These are phyloP conservation scores for Elephas maximus DNA, from an alignment of 2,113 vertebrate genomes.

Conservation along the genomic window DNA sequence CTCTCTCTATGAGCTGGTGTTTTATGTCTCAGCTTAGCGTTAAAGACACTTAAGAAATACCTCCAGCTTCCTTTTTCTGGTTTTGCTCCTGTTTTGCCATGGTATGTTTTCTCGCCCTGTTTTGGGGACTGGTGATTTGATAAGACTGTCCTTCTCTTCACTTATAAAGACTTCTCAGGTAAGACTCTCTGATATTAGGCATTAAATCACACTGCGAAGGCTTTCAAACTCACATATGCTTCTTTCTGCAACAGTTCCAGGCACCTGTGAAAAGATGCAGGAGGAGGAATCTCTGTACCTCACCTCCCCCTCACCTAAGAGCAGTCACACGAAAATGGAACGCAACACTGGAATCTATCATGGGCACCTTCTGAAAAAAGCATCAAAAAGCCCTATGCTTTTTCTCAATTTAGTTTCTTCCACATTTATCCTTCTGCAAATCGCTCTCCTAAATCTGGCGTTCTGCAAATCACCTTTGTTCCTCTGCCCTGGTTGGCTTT, in stretches of 20 bases:
- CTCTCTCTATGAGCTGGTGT: too few relatives aligned
- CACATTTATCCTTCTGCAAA: not conserved
- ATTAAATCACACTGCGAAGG: too few relatives aligned
- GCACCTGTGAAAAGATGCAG: not conserved
- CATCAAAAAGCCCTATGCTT: fast-evolving
- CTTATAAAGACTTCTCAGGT: not conserved
- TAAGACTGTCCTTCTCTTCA: fast-evolving
- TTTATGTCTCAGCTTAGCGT: fast-evolving
- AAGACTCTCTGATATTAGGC: not conserved
- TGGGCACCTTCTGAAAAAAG: not conserved
- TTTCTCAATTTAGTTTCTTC: not conserved
- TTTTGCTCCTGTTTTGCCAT: not conserved
- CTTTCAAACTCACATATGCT: not conserved
- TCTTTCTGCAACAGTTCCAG: not conserved
- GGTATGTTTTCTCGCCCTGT: fast-evolving
- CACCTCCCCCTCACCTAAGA: fast-evolving
- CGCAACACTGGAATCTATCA: fast-evolving
- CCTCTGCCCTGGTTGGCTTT: not conserved
- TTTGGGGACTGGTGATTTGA: not conserved
- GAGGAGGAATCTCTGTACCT: fast-evolving
- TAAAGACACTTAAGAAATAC: not conserved
- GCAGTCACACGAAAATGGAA: fast-evolving
- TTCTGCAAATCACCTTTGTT: not conserved
- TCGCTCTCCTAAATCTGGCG: not conserved
- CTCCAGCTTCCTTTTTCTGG: fast-evolving